These are phyloP conservation scores for Picathartes gymnocephalus DNA, from an alignment of 2,113 vertebrate species.

Conservation along the genomic window DNA sequence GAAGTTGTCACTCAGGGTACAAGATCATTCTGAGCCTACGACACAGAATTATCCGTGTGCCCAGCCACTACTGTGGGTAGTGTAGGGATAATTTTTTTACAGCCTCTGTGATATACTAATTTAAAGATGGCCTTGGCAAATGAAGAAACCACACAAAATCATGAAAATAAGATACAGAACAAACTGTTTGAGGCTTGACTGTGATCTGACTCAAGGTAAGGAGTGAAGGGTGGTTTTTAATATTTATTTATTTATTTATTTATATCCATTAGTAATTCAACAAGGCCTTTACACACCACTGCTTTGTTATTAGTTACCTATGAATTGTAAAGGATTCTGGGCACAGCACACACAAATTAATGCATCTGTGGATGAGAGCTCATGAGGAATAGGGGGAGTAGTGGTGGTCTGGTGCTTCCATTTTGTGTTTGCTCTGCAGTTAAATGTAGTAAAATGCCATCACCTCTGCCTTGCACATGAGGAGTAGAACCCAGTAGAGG, in stretches of 20 bases:
- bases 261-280: neutral
- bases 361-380: neutral
- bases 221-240: neutral
- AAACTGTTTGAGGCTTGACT: neutral
- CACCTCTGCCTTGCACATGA: neutral
- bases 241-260: neutral
- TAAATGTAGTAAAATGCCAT: neutral
- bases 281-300: neutral
- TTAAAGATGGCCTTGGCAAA: neutral
- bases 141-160: neutral
- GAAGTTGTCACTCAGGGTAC: neutral
- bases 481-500: neutral
- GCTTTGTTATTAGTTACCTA: conserved; percentile 1
- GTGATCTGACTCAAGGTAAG: neutral
- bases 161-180: neutral
- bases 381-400: neutral
- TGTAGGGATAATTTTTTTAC: neutral
- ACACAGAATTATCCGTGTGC: neutral
- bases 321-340: neutral
- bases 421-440: neutral
- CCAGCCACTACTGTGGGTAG: neutral
- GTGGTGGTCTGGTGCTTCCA: neutral
- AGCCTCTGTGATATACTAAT: neutral
- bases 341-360: neutral
- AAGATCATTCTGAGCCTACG: neutral